Evolutionary conservation across 2,797 vertebrate genomes (phyloP), one percentile per base, ranked within the genome.

Genomic region (Choloepus didactylus): DNA sequence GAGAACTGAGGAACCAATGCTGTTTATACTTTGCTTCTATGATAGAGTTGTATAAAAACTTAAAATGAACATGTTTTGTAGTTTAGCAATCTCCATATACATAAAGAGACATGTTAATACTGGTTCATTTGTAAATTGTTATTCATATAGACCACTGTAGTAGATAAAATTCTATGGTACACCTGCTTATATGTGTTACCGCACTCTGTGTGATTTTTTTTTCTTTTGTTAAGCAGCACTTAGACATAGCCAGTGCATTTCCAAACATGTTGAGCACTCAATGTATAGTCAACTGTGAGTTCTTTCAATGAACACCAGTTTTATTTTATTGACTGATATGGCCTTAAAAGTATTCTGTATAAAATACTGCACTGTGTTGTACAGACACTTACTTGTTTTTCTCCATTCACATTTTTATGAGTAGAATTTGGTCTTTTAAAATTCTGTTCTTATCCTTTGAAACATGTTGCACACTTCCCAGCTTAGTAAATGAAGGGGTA

Each of bases 401-500:
- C 97, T 97, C 96, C 97, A 66, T 96, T 97, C 92, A 86, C 93
- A 14, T 92, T 95, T 96, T 96, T 86, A 46, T 27, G 44, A 87
- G 75, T 60, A 81, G 67, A 95, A 72, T 95, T 95, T 80, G 84
- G 73, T 94, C 97, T 95, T 97, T 96, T 62, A 88, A 93, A 97
- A 69, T 98, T 95, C 69, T 96, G 72, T 93, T 96, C 95, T 96
- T 88, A 41, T 83, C 96, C 83, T 98, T 96, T 96, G 95, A 98
- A 97, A 97, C 98, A 97, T 98, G 98, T 75, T 96, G 96, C 96
- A 93, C 93, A 94, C 97, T 95, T 96, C 97, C 93, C 94, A 44
- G 95, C 79, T 94, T 90, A 94, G 97, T 98, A 97, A 96, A 97
- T 84, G 95, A 97, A 97, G 97, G 96, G 98, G 12, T 97, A 93